Conservation (phyloP, 2,888 invertebrate genomes). For the Mythimna albipuncta region DNA sequence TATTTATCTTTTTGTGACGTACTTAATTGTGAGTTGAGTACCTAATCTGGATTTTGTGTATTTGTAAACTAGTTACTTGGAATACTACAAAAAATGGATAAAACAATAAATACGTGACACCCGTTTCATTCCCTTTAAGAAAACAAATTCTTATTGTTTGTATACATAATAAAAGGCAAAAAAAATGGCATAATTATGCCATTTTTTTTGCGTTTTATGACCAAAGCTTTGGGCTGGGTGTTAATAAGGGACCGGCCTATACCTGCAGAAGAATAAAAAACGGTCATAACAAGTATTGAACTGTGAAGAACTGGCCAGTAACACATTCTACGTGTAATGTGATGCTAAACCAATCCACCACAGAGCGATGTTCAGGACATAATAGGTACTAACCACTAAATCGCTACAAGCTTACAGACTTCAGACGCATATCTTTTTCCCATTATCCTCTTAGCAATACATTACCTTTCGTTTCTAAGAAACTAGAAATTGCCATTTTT, state of each 20-base stretch:
- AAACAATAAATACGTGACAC: no score
- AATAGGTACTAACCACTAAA: not conserved
- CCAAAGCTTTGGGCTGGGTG: no score
- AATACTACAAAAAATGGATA: no score
- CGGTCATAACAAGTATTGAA: not conserved
- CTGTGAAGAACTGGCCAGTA: not conserved
- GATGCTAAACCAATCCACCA: not conserved
- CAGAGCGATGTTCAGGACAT: not conserved
- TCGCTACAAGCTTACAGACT: not conserved
- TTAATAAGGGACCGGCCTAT: no score
- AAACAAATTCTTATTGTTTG: no score
- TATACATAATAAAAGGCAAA: no score
- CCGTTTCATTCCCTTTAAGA: no score
- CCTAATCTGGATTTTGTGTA: constrained; percentile 15
- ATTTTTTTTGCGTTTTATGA: no score
- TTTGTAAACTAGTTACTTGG: not conserved
- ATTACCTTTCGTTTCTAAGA: constrained; percentile 12
- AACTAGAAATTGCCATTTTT: constrained; percentile 15
- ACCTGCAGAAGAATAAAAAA: not conserved
- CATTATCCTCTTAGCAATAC: not conserved
- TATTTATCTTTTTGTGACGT: constrained; percentile 40
- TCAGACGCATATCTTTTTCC: not conserved
- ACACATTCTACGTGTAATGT: not conserved
- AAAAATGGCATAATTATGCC: no score
- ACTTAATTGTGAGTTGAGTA: constrained; percentile 20